Evolutionary conservation across 35 echinoderm and acorn worm species (phyloP).

Genomic region (Holothuria glaberrima): DNA sequence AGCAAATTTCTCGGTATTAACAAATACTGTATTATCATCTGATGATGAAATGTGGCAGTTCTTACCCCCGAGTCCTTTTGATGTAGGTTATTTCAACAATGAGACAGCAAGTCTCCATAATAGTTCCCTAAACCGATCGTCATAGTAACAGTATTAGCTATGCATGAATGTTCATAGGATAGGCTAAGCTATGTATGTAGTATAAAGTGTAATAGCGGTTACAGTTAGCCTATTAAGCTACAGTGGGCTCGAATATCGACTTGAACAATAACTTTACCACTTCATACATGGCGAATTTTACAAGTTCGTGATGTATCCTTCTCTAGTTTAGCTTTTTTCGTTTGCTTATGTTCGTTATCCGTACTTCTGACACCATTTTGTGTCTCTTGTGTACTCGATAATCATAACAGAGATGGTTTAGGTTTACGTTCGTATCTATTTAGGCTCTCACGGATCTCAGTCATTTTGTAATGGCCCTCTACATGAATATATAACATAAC

Average conservation of each 20-base stretch:
- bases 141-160: background rate
- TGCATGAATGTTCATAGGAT: background rate
- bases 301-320: background rate
- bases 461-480: too few species aligned
- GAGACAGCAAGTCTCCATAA: background rate
- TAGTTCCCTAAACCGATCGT: background rate
- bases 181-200: background rate
- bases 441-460: too few species aligned
- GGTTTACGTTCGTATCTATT: too few species aligned
- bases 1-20: too few species aligned
- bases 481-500: too few species aligned
- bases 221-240: background rate
- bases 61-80: background rate
- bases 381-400: too few species aligned
- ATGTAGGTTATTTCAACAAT: background rate
- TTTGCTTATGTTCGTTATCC: background rate
- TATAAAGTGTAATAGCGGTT: background rate
- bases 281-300: slow-evolving; percentile 11
- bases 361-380: background rate
- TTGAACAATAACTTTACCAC: background rate
- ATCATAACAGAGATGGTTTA: too few species aligned
- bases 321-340: background rate
- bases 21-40: too few species aligned
- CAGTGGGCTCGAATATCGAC: background rate
- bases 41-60: background rate